phyloP scores from a whole-genome alignment of 30 jellyfish, hydroid and myxozoan species.

The Haliclystus octoradiatus region DNA sequence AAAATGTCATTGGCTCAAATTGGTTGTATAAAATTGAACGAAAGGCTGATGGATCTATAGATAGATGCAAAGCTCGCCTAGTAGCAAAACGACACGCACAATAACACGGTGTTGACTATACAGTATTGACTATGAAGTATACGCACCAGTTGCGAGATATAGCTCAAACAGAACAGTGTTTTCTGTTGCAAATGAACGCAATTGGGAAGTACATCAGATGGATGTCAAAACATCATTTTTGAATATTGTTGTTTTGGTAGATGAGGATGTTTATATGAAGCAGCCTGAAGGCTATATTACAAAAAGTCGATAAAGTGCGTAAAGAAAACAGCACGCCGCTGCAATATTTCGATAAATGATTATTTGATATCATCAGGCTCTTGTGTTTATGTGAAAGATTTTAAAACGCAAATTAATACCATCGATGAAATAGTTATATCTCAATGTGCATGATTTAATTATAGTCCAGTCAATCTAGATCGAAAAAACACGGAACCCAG shows the following conservation, averaged over 20 bases:
- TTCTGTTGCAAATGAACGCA: slow-evolving; percentile 23
- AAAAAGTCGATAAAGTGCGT: slow-evolving; percentile 28
- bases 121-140: slow-evolving; percentile 39
- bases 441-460: too few species aligned
- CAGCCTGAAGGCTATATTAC: slow-evolving; percentile 45
- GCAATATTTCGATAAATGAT: slow-evolving; percentile 30
- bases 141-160: slow-evolving; percentile 34
- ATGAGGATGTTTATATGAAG: slow-evolving; percentile 27
- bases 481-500: too few species aligned
- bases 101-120: slow-evolving; percentile 4
- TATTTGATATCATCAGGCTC: slow-evolving; percentile 35
- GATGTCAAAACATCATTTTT: slow-evolving; percentile 39
- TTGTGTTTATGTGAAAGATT: slow-evolving; percentile 28
- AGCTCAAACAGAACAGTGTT: slow-evolving; percentile 26
- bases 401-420: too few species aligned
- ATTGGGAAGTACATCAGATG: slow-evolving; percentile 38
- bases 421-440: too few species aligned
- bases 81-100: slow-evolving; percentile 26
- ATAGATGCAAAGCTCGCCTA: slow-evolving; percentile 19
- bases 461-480: too few species aligned
- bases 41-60: slow-evolving; percentile 22
- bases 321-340: slow-evolving; percentile 47
- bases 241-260: slow-evolving; percentile 31
- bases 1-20: slow-evolving; percentile 7
- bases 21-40: slow-evolving; percentile 25